phyloP scores from a whole-genome alignment of 1,140 invertebrate species.

The Andricus grossulariae region DNA sequence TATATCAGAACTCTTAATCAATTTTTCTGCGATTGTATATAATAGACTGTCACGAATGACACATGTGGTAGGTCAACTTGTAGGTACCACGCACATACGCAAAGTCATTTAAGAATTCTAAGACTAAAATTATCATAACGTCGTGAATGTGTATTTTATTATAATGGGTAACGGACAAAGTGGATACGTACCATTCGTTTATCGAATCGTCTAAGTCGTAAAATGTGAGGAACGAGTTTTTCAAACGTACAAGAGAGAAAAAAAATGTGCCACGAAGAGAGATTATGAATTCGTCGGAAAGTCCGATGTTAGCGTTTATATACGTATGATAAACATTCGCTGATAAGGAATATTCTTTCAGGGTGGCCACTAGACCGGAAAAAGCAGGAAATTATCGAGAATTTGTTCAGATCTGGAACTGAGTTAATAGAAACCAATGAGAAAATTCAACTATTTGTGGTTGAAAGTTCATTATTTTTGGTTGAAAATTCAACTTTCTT shows the following conservation, averaged over 20 bases:
- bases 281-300: slow-evolving; percentile 25
- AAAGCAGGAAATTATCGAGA: background rate
- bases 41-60: slow-evolving; percentile 50
- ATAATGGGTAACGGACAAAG: slow-evolving; percentile 58
- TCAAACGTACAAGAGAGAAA: slow-evolving; percentile 44
- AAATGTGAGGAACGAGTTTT: slow-evolving; percentile 44
- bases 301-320: slow-evolving; percentile 28
- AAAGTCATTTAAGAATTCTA: slow-evolving; percentile 61
- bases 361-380: background rate
- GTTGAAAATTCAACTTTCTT: no score
- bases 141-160: slow-evolving; percentile 73
- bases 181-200: slow-evolving; percentile 46
- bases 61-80: slow-evolving; percentile 55
- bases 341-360: slow-evolving; percentile 13
- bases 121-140: slow-evolving; percentile 64
- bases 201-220: slow-evolving; percentile 54
- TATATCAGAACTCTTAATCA: slow-evolving; percentile 69
- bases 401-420: no score
- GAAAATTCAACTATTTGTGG: no score
- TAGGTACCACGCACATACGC: slow-evolving; percentile 61
- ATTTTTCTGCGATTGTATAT: slow-evolving; percentile 66
- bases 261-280: slow-evolving; percentile 29
- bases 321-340: background rate
- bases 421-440: no score
- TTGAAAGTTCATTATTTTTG: no score